phyloP scores from a whole-genome alignment of 2,113 vertebrate genomes.

The Hoplias malabaricus region DNA sequence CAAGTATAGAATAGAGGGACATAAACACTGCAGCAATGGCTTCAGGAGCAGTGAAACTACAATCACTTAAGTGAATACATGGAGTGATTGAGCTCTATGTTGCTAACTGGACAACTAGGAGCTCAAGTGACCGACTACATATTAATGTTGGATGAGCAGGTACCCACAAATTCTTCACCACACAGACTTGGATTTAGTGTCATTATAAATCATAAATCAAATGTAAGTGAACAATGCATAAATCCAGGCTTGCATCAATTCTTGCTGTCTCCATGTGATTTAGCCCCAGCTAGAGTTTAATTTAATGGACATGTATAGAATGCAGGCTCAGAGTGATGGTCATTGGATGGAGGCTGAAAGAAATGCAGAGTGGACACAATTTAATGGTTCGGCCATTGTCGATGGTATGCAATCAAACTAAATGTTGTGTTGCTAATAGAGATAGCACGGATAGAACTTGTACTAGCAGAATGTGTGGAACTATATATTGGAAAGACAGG shows the following conservation, averaged over 20 bases:
- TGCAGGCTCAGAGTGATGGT: slow-evolving; percentile 19
- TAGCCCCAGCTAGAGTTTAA: slow-evolving; percentile 35
- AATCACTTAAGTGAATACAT: too few relatives aligned
- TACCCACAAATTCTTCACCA: slow-evolving; percentile 9
- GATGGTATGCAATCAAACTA: neutral
- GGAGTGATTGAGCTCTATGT: too few relatives aligned
- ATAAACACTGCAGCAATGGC: too few relatives aligned
- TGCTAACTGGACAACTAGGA: too few relatives aligned
- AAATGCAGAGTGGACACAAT: slow-evolving; percentile 17
- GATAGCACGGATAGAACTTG: too few relatives aligned
- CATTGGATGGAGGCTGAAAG: neutral
- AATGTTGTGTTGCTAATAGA: neutral
- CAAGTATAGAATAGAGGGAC: too few relatives aligned
- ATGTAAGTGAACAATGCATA: slow-evolving; percentile 55
- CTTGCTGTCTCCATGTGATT: slow-evolving; percentile 53
- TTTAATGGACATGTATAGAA: slow-evolving; percentile 33
- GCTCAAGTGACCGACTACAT: too few relatives aligned
- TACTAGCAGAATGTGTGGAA: too few relatives aligned
- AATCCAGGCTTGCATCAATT: slow-evolving; percentile 58
- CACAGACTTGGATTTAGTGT: slow-evolving; percentile 39
- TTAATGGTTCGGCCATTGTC: too few relatives aligned
- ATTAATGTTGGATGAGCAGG: too few relatives aligned
- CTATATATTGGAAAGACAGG: too few relatives aligned
- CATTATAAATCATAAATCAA: slow-evolving; percentile 63
- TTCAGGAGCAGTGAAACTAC: too few relatives aligned